Conservation (phyloP, 2,113 vertebrate genomes). For the Nothoprocta perdicaria region DNA sequence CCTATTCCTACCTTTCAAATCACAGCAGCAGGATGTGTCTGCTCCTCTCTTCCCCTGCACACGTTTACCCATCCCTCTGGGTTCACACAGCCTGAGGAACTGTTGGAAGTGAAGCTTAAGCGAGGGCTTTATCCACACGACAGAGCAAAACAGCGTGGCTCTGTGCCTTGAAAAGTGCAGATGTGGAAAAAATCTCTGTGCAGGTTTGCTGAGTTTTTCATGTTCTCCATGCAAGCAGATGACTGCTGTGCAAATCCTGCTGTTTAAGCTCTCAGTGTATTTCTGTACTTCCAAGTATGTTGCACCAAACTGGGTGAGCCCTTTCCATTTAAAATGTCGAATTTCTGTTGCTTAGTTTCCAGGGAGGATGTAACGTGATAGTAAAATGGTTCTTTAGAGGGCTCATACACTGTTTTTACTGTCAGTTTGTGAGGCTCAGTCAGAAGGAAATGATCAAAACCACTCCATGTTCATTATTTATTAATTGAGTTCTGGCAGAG, state of each 20-base stretch:
- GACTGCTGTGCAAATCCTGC: background rate
- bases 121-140: background rate
- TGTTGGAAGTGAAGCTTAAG: background rate
- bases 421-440: slow-evolving; percentile 35
- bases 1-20: background rate
- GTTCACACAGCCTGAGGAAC: background rate
- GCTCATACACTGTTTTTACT: background rate
- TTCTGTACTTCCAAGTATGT: background rate
- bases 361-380: background rate
- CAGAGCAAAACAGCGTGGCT: fast-evolving
- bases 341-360: slow-evolving; percentile 27
- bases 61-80: background rate
- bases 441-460: slow-evolving; percentile 53
- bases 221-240: background rate
- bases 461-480: slow-evolving; percentile 53
- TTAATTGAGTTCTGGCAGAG: slow-evolving; percentile 68
- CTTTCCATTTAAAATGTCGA: background rate
- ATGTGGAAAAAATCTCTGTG: background rate
- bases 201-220: background rate
- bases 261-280: background rate
- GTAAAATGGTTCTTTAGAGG: slow-evolving; percentile 23
- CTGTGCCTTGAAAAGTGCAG: background rate
- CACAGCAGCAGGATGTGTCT: background rate
- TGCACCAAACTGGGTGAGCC: background rate
- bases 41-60: background rate